phyloP scores from a whole-genome alignment of 2,888 invertebrate species.

The Dicranocentrus wangi region DNA sequence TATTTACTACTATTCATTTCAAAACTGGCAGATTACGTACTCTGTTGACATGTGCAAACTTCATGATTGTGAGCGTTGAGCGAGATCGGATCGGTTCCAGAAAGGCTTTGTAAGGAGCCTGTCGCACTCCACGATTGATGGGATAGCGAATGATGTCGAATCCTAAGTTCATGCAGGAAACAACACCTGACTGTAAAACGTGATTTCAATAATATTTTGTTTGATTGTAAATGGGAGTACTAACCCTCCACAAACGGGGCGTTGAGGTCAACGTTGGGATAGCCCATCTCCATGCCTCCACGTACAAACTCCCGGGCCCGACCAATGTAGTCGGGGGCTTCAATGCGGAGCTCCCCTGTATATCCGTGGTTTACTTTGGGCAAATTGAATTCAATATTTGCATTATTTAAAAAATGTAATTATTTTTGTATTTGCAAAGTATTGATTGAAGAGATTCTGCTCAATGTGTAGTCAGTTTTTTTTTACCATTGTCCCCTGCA shows the following conservation, averaged over 20 bases:
- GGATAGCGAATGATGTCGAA: constrained; percentile 28
- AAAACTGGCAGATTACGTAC: too few species aligned
- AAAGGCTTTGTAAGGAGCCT: constrained; percentile 55
- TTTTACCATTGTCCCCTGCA: constrained; percentile 48
- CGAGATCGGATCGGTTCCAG: constrained; percentile 29
- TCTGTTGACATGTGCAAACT: constrained; percentile 44
- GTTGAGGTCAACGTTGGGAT: constrained; percentile 41
- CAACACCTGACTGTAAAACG: background rate
- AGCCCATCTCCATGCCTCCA: constrained; percentile 22
- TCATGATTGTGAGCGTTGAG: too few species aligned
- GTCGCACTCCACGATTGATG: constrained; percentile 27
- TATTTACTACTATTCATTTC: too few species aligned
- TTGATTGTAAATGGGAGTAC: background rate
- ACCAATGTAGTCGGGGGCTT: constrained; percentile 21
- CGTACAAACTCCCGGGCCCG: constrained; percentile 1
- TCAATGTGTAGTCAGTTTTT: too few species aligned
- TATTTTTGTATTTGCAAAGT: too few species aligned
- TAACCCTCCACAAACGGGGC: constrained; percentile 34
- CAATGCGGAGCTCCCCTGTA: constrained; percentile 32
- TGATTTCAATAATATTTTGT: background rate
- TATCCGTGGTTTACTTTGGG: constrained; percentile 44
- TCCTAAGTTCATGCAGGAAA: constrained; percentile 9
- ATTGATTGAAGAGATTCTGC: too few species aligned
- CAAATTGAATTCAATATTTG: background rate
- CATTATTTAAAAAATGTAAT: too few species aligned